Evolutionary conservation across 2,797 vertebrate species (phyloP).

Genomic region (Schizopygopsis pylzovi): DNA sequence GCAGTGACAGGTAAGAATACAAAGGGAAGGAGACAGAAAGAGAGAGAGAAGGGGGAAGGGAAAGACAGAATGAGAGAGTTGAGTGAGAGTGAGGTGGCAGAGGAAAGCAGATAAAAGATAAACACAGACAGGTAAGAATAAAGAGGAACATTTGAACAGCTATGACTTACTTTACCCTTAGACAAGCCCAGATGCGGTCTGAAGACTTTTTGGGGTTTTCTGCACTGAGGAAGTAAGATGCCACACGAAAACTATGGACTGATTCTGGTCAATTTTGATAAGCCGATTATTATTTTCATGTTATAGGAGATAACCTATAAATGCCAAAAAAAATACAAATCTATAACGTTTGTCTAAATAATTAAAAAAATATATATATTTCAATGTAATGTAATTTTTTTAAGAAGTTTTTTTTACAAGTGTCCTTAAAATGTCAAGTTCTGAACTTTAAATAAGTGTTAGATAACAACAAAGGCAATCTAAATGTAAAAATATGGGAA

Average conservation of each 20-base stretch:
- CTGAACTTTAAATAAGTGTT: neutral
- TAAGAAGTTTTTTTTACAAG: no score
- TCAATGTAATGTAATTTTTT: no score
- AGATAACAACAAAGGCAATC: neutral
- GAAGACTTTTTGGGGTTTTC: neutral
- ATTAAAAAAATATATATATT: no score
- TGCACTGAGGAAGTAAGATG: no score
- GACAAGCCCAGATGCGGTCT: neutral
- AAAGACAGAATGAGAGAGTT: constrained; percentile 24
- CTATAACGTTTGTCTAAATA: neutral
- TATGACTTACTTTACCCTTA: neutral
- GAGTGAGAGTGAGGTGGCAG: constrained; percentile 1
- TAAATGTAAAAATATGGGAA: neutral
- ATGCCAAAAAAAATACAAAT: neutral
- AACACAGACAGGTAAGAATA: constrained; percentile 16
- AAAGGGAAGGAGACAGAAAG: constrained; percentile 35
- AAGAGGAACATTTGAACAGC: neutral
- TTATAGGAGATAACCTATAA: neutral
- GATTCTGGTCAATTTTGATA: neutral
- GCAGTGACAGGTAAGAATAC: constrained; percentile 55
- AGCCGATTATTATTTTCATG: neutral
- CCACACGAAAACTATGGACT: neutral
- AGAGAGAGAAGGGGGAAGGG: constrained; percentile 4
- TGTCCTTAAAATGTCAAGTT: neutral
- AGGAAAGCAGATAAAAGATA: constrained; percentile 29